Conservation (phyloP, 2,797 vertebrate species). For the Knipowitschia caucasica region DNA sequence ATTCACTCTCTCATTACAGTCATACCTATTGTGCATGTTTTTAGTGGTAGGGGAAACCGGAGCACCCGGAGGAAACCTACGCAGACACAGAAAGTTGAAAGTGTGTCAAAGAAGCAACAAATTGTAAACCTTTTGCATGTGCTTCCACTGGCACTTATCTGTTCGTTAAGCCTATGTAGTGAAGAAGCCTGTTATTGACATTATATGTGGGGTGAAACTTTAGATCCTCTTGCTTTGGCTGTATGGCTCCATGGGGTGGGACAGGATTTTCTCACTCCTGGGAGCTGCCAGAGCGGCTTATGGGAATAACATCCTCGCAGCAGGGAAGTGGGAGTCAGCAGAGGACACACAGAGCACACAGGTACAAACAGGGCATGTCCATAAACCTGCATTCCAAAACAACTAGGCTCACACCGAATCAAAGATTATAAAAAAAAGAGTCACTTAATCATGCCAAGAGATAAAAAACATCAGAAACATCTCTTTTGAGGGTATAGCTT, state of each 20-base stretch:
- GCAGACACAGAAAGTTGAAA: too few species aligned
- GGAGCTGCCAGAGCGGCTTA: conserved; percentile 10
- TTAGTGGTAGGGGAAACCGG: too few species aligned
- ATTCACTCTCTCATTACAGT: too few species aligned
- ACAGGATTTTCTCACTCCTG: conserved; percentile 7
- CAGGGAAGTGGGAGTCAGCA: background rate
- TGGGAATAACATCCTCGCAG: background rate
- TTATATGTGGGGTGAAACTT: background rate
- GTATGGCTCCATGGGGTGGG: background rate
- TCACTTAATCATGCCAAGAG: conserved; percentile 1
- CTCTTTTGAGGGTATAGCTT: background rate
- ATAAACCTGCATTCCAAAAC: background rate
- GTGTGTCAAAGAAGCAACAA: too few species aligned
- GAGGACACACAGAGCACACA: background rate
- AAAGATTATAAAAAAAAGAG: too few species aligned
- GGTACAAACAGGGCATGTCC: background rate
- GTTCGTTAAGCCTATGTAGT: too few species aligned
- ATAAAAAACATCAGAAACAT: conserved; percentile 1
- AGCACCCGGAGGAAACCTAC: too few species aligned
- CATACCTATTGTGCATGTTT: too few species aligned
- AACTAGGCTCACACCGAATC: background rate
- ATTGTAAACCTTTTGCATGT: too few species aligned
- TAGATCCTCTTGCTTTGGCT: background rate
- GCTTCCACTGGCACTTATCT: too few species aligned
- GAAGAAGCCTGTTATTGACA: background rate